These are phyloP conservation scores for Stenodema calcarata DNA, from an alignment of 2,888 invertebrate genomes.

Conservation along the genomic window DNA sequence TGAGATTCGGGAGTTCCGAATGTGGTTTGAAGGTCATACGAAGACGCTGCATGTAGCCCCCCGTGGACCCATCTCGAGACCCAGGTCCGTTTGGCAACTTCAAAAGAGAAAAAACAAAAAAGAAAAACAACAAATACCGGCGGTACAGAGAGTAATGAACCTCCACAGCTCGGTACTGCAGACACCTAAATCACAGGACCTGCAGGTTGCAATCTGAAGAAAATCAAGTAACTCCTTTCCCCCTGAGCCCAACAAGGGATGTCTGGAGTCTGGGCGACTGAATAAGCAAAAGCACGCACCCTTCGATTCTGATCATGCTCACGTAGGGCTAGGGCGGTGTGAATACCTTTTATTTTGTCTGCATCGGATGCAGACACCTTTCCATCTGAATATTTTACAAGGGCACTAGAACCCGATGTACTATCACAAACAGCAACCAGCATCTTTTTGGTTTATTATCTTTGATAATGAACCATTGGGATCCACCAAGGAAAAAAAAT, in stretches of 20 bases:
- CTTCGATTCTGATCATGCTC: neutral
- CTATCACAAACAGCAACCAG: no score
- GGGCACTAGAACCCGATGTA: no score
- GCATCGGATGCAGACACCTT: no score
- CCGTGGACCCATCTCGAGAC: neutral
- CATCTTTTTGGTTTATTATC: no score
- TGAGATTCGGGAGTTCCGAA: slow-evolving; percentile 30
- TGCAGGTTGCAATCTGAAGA: slow-evolving; percentile 34
- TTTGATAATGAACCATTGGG: no score
- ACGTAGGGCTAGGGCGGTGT: neutral
- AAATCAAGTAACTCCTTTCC: neutral
- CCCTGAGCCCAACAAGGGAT: neutral
- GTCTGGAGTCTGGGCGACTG: neutral
- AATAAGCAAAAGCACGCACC: neutral
- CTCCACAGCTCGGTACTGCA: slow-evolving; percentile 27
- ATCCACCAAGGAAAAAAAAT: no score
- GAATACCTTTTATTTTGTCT: neutral
- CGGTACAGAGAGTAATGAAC: slow-evolving; percentile 29
- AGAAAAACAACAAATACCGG: slow-evolving; percentile 12
- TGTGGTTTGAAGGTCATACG: slow-evolving; percentile 27
- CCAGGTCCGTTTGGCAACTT: slow-evolving; percentile 34
- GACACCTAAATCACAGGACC: slow-evolving; percentile 40
- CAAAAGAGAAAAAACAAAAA: neutral
- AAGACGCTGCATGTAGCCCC: slow-evolving; percentile 7
- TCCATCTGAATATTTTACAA: no score